phyloP scores from a whole-genome alignment of 1,140 invertebrate genomes.

The Euura lappo region DNA sequence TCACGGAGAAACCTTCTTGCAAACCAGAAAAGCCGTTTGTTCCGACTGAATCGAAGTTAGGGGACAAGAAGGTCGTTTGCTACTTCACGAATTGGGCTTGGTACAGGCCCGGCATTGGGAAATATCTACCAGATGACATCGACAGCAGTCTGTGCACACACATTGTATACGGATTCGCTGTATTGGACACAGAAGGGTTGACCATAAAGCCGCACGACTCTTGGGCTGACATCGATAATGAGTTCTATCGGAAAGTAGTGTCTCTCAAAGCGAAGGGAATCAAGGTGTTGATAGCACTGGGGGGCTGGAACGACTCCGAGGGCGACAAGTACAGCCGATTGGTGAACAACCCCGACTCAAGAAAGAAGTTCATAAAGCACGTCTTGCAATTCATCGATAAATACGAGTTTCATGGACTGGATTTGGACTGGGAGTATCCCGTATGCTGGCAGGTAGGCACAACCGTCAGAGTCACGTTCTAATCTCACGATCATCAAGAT shows the following conservation, averaged over 20 bases:
- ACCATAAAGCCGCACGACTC: conserved; percentile 68
- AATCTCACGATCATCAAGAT: conserved; percentile 17
- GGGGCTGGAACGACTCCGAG: conserved; percentile 63
- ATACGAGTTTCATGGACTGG: conserved; percentile 80
- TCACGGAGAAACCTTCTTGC: conserved; percentile 17
- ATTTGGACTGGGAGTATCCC: conserved; percentile 77
- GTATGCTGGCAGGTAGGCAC: conserved; percentile 69
- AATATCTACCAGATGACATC: conserved; percentile 71
- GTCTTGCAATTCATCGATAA: conserved; percentile 75
- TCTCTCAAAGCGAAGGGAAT: conserved; percentile 62
- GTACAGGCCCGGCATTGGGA: conserved; percentile 71
- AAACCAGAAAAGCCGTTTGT: conserved; percentile 21
- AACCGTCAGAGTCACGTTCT: conserved; percentile 11
- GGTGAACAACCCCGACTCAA: conserved; percentile 73
- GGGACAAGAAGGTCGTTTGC: conserved; percentile 68
- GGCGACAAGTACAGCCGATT: conserved; percentile 80
- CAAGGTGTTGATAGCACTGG: conserved; percentile 41
- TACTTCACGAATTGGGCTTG: conserved; percentile 81
- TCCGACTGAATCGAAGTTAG: neutral
- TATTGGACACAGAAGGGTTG: conserved; percentile 63
- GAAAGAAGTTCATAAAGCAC: conserved; percentile 72
- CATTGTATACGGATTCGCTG: conserved; percentile 76
- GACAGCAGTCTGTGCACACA: conserved; percentile 74
- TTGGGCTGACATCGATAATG: conserved; percentile 73
- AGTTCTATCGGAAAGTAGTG: conserved; percentile 71